Base-by-base conservation (phyloP, 2,113 vertebrate species). In the Ptilorrhoa leucosticta region DNA sequence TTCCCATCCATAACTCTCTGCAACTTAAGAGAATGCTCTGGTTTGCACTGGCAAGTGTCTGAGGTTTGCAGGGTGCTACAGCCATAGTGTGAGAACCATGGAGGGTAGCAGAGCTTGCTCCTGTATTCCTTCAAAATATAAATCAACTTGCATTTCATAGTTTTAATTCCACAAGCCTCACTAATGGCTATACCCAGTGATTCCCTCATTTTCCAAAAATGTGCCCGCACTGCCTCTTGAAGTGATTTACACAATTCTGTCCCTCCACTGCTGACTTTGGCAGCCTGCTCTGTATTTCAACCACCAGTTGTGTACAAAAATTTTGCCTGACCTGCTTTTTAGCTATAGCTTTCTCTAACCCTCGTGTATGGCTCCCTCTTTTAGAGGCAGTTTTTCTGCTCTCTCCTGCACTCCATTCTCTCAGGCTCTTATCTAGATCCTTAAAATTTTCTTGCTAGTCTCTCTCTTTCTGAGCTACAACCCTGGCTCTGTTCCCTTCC, bases 181-280 rank as follows among this genome's bases (percentile, higher is more conserved):
- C 91, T 97, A 97, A 97, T 91, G 94, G 93, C 75, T 96, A 70
- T 97, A 96, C 96, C 96, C 97, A 96, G 89, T 68, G 87, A 97
- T 97, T 97, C 71, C 60, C 94, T 97, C 96, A 97, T 92, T 97
- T 97, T 97, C 97, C 88, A 98, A 95, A 98, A 97, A 97, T 97
- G 97, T 96, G 95, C 89, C 96, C 90, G 4, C 18, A 4, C 63
- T 96, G 72, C 93, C 92, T 94, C 81, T 93, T 83, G 79, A 93
- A 96, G 94, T 93, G 97, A 97, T 97, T 97, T 97, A 96, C 96
- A 96, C 89, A 42, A 87, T 83, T 84, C 93, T 91, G 96, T 94
- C 82, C 77, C 92, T 96, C 91, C 91, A 78, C 68, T 97, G 97
- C 97, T 98, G 97, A 98, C 77, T 96, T 97, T 98, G 97, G 97